These are phyloP conservation scores for Tribolium madens DNA, from an alignment of 1,140 invertebrate species.

Conservation along the genomic window DNA sequence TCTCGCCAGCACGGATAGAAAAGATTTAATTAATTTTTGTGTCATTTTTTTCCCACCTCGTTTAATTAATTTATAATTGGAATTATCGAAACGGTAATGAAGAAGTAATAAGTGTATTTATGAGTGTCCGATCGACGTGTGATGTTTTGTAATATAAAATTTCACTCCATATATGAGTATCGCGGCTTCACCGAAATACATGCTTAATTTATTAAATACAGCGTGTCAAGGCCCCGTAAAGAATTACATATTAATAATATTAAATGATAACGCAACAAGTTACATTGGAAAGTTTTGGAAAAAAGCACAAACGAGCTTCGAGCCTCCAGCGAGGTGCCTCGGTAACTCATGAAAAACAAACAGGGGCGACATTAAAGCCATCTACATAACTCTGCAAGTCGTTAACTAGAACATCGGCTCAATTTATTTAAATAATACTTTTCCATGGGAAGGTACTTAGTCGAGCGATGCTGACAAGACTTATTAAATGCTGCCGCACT, in stretches of 20 bases:
- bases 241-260: constrained; percentile 36
- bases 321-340: background rate
- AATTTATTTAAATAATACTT: constrained; percentile 48
- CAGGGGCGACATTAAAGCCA: constrained; percentile 44
- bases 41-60: background rate
- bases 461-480: constrained; percentile 31
- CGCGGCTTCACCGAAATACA: constrained; percentile 34
- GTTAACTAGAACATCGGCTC: constrained; percentile 45
- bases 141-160: constrained; percentile 35
- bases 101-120: constrained; percentile 35
- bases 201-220: constrained; percentile 36
- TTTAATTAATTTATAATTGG: constrained; percentile 28
- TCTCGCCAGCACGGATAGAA: background rate
- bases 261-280: constrained; percentile 14
- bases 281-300: constrained; percentile 19
- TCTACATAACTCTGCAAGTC: constrained; percentile 48
- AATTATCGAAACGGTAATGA: constrained; percentile 24
- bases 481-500: constrained; percentile 46
- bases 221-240: constrained; percentile 10
- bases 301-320: background rate
- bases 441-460: constrained; percentile 47
- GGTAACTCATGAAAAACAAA: constrained; percentile 47
- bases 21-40: background rate
- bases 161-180: constrained; percentile 37
- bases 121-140: constrained; percentile 8